Percentiles rank a stretch among this genome's conserved stretches.
Conservation (phyloP, 2,797 vertebrate genomes). For the Halcyon badia region DNA sequence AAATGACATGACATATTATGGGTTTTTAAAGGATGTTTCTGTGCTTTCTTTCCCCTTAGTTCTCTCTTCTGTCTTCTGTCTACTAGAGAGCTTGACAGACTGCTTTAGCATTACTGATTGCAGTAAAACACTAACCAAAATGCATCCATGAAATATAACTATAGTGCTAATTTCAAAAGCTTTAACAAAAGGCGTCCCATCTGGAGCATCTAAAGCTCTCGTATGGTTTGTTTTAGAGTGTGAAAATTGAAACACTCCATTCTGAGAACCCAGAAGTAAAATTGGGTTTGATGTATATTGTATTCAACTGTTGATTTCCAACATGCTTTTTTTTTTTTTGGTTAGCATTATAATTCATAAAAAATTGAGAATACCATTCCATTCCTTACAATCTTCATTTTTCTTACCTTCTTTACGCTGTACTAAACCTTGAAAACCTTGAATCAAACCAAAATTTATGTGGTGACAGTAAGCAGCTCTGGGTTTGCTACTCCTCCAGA, state of each 20-base stretch:
- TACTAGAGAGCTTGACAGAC: constrained; percentile 38
- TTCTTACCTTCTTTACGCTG: not conserved
- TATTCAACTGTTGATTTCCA: constrained; percentile 42
- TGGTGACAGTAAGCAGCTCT: not conserved
- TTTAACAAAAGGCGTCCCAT: constrained; percentile 48
- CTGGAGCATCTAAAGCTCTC: constrained; percentile 55
- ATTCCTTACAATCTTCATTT: not conserved
- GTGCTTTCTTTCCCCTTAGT: constrained; percentile 3
- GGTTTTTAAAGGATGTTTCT: constrained; percentile 1
- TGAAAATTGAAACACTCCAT: constrained; percentile 50
- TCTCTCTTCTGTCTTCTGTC: constrained; percentile 37
- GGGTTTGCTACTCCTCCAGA: not conserved
- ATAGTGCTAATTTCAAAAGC: constrained; percentile 51
- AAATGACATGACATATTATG: not conserved
- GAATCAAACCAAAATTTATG: not conserved
- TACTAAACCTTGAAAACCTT: constrained; percentile 22
- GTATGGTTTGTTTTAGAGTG: constrained; percentile 56
- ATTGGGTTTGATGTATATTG: not conserved
- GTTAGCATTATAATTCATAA: not conserved
- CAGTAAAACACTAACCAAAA: constrained; percentile 49
- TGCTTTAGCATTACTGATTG: constrained; percentile 64
- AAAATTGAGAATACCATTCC: not conserved
- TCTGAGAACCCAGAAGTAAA: constrained; percentile 42
- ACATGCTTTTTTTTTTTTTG: not conserved
- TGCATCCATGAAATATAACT: constrained; percentile 33